Percentiles rank a stretch among this genome's conserved stretches.
phyloP scores from a whole-genome alignment of 2,888 invertebrate species.

The Drosophila hamatofila region DNA sequence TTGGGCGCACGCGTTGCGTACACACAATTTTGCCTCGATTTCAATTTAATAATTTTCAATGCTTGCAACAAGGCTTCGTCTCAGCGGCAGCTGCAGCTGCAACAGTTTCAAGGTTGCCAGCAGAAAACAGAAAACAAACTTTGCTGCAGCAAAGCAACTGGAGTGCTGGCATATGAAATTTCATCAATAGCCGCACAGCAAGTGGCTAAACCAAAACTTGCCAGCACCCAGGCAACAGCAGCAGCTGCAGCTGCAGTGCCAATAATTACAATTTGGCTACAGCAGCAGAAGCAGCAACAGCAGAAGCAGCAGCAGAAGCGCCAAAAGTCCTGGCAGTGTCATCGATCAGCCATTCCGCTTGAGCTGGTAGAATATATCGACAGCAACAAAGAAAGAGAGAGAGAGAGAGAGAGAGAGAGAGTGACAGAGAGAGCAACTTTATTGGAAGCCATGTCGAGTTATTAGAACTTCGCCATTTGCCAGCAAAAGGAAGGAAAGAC shows the following conservation, averaged over 20 bases:
- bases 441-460: conserved; percentile 57
- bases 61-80: background rate
- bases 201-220: conserved; percentile 43
- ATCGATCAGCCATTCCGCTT: conserved; percentile 57
- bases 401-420: background rate
- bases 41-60: conserved; percentile 22
- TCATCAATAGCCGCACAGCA: conserved; percentile 66
- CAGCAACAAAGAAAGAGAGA: conserved; percentile 13
- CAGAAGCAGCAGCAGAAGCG: conserved; percentile 25
- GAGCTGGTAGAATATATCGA: conserved; percentile 60
- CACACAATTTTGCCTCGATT: conserved; percentile 38
- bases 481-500: conserved; percentile 12
- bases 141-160: conserved; percentile 44
- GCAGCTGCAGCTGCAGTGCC: conserved; percentile 52
- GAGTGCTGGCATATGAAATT: conserved; percentile 70
- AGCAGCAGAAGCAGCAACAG: conserved; percentile 21
- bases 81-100: conserved; percentile 3
- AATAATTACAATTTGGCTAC: conserved; percentile 76
- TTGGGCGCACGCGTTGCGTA: conserved; percentile 49
- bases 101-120: conserved; percentile 34
- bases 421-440: conserved; percentile 37
- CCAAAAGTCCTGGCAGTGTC: conserved; percentile 34
- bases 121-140: conserved; percentile 5
- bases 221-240: conserved; percentile 7
- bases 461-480: conserved; percentile 63